Evolutionary conservation across 2,113 vertebrate genomes (phyloP).

Genomic region (human (Homo sapiens)): GRCh38 chrX:34036001-34036500

Average conservation of each 20-base stretch:
- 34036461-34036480: background rate
- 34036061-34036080: background rate
- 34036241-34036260: background rate
- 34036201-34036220: background rate
- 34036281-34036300: background rate
- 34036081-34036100: background rate
- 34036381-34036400: background rate
- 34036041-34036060: background rate
- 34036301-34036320: background rate
- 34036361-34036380: conserved; percentile 5
- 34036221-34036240: background rate
- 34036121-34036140: background rate
- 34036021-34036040: background rate
- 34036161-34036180: background rate
- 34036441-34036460: background rate
- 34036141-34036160: background rate
- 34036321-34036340: background rate
- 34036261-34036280: background rate
- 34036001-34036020: background rate
- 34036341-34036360: background rate
- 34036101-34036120: background rate
- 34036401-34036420: background rate
- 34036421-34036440: background rate
- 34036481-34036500: background rate
- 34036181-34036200: background rate